These are phyloP conservation scores for Catotricha subobsoleta DNA, from an alignment of 2,888 invertebrate genomes.

Conservation along the genomic window DNA sequence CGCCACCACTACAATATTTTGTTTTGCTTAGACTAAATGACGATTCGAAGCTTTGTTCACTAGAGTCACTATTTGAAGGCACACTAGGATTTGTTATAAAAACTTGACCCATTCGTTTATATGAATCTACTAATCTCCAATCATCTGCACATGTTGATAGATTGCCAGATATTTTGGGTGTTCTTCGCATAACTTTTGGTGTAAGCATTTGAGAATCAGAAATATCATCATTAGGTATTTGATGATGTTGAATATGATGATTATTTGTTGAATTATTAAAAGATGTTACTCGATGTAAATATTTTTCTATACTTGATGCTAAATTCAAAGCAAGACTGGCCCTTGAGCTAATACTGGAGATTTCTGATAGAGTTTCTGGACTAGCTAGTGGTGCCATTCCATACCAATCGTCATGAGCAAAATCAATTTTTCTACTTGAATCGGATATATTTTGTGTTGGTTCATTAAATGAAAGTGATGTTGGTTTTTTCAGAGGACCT, in stretches of 20 bases:
- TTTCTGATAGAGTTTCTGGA: constrained; percentile 64
- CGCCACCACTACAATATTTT: constrained; percentile 15
- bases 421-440: constrained; percentile 32
- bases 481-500: background rate
- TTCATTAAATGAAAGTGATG: constrained; percentile 13
- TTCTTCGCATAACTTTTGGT: constrained; percentile 41
- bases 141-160: constrained; percentile 48
- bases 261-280: constrained; percentile 4
- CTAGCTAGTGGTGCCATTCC: constrained; percentile 62
- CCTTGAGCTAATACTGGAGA: constrained; percentile 57
- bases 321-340: constrained; percentile 37
- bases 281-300: constrained; percentile 20
- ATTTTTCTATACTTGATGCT: constrained; percentile 25
- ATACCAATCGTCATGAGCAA: constrained; percentile 45
- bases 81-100: constrained; percentile 28
- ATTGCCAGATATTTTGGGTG: constrained; percentile 45
- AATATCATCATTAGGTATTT: constrained; percentile 3
- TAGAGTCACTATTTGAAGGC: constrained; percentile 24
- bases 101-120: constrained; percentile 34
- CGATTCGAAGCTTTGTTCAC: constrained; percentile 34
- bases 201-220: constrained; percentile 32
- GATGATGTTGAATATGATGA: constrained; percentile 1
- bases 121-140: constrained; percentile 36
- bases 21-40: constrained; percentile 27
- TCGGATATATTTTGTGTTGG: too few relatives aligned